These are phyloP conservation scores for Enteromius unitaeniatus DNA, from an alignment of 2,797 vertebrate genomes.

Conservation along the genomic window DNA sequence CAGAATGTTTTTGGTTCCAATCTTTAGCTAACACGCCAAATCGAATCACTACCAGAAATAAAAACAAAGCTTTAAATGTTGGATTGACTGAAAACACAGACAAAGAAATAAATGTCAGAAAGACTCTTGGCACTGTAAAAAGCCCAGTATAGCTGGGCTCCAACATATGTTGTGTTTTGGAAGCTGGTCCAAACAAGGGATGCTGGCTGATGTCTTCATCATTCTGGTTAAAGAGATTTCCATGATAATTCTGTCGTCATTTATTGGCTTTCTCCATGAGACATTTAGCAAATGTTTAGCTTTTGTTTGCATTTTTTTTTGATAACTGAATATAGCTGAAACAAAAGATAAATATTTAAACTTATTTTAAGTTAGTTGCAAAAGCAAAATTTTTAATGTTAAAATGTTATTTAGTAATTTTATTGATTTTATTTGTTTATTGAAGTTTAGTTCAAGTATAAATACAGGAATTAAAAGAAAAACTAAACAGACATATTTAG, in stretches of 20 bases:
- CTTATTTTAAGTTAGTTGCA: too few relatives aligned
- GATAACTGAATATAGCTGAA: not conserved
- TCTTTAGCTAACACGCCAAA: not conserved
- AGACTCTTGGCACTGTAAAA: not conserved
- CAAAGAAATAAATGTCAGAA: not conserved
- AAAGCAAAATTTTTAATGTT: too few relatives aligned
- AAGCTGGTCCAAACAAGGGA: not conserved
- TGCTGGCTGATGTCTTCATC: not conserved
- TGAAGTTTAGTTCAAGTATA: not conserved
- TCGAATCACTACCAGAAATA: not conserved
- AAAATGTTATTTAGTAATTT: too few relatives aligned
- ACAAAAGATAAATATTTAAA: not conserved
- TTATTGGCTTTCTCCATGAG: not conserved
- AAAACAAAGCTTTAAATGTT: constrained; percentile 4
- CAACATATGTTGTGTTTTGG: constrained; percentile 7
- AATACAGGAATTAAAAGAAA: not conserved
- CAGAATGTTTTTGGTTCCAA: not conserved
- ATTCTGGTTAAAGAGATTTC: not conserved
- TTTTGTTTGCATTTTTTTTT: not conserved
- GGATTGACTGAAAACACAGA: constrained; percentile 6
- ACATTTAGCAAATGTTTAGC: not conserved
- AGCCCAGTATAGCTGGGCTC: not conserved
- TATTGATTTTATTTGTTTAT: too few relatives aligned
- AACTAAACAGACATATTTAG: too few relatives aligned
- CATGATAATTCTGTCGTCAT: not conserved